Percentiles rank a stretch among this genome's conserved stretches.
These are phyloP conservation scores for Gambusia holbrooki DNA, from an alignment of 2,113 vertebrate genomes.

Conservation along the genomic window DNA sequence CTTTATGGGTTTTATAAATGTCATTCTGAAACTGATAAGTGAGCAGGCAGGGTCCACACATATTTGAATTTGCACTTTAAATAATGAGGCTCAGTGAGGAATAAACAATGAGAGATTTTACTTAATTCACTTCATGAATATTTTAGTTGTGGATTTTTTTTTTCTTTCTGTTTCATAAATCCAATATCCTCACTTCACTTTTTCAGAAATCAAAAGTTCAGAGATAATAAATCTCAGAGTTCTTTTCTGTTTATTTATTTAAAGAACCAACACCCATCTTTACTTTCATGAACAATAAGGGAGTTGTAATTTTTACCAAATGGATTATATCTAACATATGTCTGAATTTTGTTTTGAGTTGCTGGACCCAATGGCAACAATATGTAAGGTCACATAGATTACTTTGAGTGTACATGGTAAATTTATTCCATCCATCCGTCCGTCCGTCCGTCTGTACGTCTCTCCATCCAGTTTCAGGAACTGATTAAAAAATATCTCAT, in stretches of 20 bases:
- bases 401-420: too few species aligned
- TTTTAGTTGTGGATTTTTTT: background rate
- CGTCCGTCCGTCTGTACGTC: too few species aligned
- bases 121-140: background rate
- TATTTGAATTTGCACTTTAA: constrained; percentile 1
- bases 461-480: too few species aligned
- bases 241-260: background rate
- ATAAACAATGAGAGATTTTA: background rate
- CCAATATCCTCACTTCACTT: background rate
- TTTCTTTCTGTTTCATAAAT: background rate
- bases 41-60: too few species aligned
- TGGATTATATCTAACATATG: too few species aligned
- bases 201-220: background rate
- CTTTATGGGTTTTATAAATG: background rate
- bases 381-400: too few species aligned
- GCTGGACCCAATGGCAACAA: too few species aligned
- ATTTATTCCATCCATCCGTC: too few species aligned
- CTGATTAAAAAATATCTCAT: background rate
- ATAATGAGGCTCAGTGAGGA: background rate
- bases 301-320: too few species aligned
- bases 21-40: background rate
- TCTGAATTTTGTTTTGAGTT: too few species aligned
- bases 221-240: background rate
- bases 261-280: too few species aligned
- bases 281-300: too few species aligned